Conservation (phyloP, 2,888 invertebrate species). For the Caenorhabditis doughertyi region DNA sequence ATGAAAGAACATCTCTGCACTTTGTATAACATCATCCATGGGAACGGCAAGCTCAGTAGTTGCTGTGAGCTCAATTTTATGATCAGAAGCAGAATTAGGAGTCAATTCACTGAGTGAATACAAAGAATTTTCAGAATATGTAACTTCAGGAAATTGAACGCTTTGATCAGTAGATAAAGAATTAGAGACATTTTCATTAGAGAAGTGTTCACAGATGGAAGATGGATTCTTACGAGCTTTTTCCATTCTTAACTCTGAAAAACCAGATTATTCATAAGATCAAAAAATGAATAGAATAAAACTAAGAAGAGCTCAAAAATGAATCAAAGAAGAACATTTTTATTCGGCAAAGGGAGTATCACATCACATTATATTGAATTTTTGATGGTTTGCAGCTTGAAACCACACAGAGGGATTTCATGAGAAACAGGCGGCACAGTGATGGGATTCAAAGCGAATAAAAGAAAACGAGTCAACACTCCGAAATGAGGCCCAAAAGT, state of each 20-base stretch:
- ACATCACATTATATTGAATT: conserved; percentile 46
- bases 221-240: neutral
- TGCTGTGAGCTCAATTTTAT: neutral
- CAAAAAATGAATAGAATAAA: neutral
- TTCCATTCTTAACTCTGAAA: neutral
- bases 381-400: conserved; percentile 37
- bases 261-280: neutral
- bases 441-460: conserved; percentile 16
- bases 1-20: conserved; percentile 5
- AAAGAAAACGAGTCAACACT: conserved; percentile 1
- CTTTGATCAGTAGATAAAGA: neutral
- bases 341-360: conserved; percentile 44
- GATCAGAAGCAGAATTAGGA: neutral
- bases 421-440: conserved; percentile 37
- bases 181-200: neutral
- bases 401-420: conserved; percentile 9
- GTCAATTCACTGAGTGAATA: neutral
- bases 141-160: neutral
- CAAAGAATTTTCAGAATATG: neutral
- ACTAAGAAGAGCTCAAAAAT: neutral
- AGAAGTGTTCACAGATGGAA: neutral
- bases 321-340: conserved; percentile 26
- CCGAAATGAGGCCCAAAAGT: conserved; percentile 31
- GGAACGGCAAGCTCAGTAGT: neutral
- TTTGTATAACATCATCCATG: conserved; percentile 5